Evolutionary conservation across 2,113 vertebrate species (phyloP).

Genomic region (Tetraodon nigroviridis): DNA sequence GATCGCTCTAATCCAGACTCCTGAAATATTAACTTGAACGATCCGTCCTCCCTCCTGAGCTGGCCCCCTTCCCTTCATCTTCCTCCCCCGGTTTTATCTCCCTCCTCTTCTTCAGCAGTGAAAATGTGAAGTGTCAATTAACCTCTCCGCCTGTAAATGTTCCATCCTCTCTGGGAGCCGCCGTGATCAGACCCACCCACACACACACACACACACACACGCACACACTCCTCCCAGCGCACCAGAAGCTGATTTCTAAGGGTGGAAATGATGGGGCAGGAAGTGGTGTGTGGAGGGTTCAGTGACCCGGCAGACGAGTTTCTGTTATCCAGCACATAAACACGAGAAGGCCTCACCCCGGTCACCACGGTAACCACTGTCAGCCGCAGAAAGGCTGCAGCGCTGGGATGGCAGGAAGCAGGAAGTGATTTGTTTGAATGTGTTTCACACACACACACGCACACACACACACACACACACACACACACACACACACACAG

Average conservation of each 20-base stretch:
- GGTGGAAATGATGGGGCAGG: too few relatives aligned
- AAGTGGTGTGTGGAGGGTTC: too few relatives aligned
- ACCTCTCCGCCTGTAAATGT: conserved; percentile 40
- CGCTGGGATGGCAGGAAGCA: conserved; percentile 55
- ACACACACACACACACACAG: conserved; percentile 53
- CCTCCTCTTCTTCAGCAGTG: conserved; percentile 30
- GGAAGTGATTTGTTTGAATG: conserved; percentile 71
- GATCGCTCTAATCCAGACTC: conserved; percentile 68
- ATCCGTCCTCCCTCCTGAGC: conserved; percentile 43
- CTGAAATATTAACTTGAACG: conserved; percentile 68
- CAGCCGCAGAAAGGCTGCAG: background rate
- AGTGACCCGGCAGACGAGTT: too few relatives aligned
- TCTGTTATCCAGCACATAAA: background rate
- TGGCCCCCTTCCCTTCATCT: conserved; percentile 25
- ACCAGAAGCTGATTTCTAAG: background rate
- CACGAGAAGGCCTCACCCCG: background rate
- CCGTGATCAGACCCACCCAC: conserved; percentile 21
- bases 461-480: conserved; percentile 24
- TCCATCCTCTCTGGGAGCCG: conserved; percentile 32
- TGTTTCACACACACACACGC: conserved; percentile 13
- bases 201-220: conserved; percentile 16
- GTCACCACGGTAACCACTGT: background rate
- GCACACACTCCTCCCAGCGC: background rate
- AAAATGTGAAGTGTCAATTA: conserved; percentile 63
- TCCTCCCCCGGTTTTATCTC: conserved; percentile 1